Conservation (phyloP, 2,113 vertebrate species). For the Neoarius graeffei region DNA sequence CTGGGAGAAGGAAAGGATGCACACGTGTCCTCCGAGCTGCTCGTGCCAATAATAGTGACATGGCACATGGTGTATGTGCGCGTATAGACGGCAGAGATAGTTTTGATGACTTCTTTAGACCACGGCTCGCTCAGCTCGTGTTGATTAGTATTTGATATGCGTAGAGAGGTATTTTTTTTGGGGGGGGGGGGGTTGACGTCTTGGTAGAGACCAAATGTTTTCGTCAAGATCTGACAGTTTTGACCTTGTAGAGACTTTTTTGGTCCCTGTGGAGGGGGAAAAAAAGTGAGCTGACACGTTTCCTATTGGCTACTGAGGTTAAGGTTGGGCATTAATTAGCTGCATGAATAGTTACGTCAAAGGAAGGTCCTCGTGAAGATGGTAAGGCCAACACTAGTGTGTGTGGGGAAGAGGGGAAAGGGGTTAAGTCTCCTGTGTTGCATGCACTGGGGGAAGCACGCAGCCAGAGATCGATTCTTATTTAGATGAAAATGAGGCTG, state of each 20-base stretch:
- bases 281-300: background rate
- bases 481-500: constrained; percentile 84
- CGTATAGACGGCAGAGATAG: background rate
- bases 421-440: constrained; percentile 70
- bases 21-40: background rate
- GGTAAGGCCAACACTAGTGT: background rate
- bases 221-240: background rate
- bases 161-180: background rate
- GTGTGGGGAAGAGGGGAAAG: constrained; percentile 59
- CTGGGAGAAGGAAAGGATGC: constrained; percentile 14
- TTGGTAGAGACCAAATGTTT: constrained; percentile 10
- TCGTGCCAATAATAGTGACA: background rate
- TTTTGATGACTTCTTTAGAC: background rate
- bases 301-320: background rate
- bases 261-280: background rate
- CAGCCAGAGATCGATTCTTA: constrained; percentile 80
- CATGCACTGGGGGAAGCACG: constrained; percentile 70
- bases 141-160: constrained; percentile 50
- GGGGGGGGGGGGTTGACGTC: background rate
- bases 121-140: constrained; percentile 23
- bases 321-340: constrained; percentile 16
- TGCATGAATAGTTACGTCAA: constrained; percentile 21
- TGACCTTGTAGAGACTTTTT: background rate
- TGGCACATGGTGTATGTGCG: background rate
- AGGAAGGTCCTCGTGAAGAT: background rate